Evolutionary conservation across 2,113 vertebrate genomes (phyloP), one percentile per base, ranked within the genome.

Genomic region (Calyptommatus sinebrachiatus): DNA sequence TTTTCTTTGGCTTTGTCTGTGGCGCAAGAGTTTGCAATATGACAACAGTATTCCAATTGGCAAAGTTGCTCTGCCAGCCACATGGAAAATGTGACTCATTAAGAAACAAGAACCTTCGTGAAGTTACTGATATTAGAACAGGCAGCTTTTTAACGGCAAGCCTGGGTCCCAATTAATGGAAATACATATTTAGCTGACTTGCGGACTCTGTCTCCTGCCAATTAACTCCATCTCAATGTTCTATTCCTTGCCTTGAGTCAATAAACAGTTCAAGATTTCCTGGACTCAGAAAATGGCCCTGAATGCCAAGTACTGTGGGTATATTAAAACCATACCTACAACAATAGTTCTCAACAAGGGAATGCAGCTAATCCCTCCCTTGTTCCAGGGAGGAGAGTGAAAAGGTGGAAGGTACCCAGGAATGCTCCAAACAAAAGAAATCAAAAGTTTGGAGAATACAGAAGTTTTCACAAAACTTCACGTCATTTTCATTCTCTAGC

Each of bases 181-280:
- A 92, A 90, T 87, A 85, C 89, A 87, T 91, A 85, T 90, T 90
- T 88, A 87, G 88, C 90, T 90, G 90, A 82, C 87, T 92, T 66
- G 85, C 83, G 78, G 88, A 83, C 86, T 86, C 62, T 88, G 88
- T 84, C 90, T 91, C 92, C 0, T 20, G 88, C 90, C 92, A 90
- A 69, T 90, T 86, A 92, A 88, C 91, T 90, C 90, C 90, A 87
- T 91, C 90, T 71, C 92, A 31, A 79, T 69, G 87, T 93, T 92
- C 89, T 92, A 62, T 89, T 91, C 86, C 91, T 91, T 92, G 90
- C 82, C 88, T 77, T 87, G 88, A 90, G 85, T 92, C 90, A 91
- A 92, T 94, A 92, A 95, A 93, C 91, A 94, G 87, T 86, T 87
- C 87, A 88, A 91, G 93, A 92, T 93, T 94, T 94, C 91, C 92